A percentile compares a stretch with the other conserved stretches of the same genome.
Conservation (phyloP, 2,888 invertebrate species). For the Strigamia maritima region DNA sequence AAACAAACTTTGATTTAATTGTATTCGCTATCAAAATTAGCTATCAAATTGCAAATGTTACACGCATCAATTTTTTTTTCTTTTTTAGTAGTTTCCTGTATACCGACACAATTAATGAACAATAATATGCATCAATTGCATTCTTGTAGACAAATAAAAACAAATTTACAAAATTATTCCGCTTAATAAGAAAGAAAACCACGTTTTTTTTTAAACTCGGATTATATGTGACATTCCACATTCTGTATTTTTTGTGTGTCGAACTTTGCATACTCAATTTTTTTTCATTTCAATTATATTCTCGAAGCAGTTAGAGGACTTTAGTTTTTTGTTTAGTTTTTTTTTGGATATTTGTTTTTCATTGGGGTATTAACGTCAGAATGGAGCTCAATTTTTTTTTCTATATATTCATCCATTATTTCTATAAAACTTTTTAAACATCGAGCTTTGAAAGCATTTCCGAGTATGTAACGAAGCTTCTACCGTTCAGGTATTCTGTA, state of each 20-base stretch:
- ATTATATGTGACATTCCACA: constrained; percentile 10
- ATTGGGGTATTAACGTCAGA: neutral
- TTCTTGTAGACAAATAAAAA: constrained; percentile 24
- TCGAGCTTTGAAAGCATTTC: neutral
- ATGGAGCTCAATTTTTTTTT: constrained; percentile 13
- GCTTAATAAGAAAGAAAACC: neutral
- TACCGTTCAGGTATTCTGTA: neutral
- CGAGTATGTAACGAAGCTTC: neutral
- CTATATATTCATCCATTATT: neutral
- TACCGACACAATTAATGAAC: constrained; percentile 7
- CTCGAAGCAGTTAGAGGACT: neutral
- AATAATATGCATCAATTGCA: constrained; percentile 24
- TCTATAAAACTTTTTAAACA: neutral
- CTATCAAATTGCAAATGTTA: constrained; percentile 6
- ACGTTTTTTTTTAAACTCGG: neutral
- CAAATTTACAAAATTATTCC: constrained; percentile 14
- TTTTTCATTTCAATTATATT: neutral
- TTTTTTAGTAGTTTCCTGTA: constrained; percentile 10
- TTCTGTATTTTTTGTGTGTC: neutral
- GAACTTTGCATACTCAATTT: neutral
- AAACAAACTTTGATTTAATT: constrained; percentile 33
- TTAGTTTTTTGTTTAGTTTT: neutral
- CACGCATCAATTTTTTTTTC: neutral
- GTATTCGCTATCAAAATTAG: constrained; percentile 18
- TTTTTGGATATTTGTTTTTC: neutral